Evolutionary conservation across 2,888 invertebrate genomes (phyloP).

Genomic region (Hybos culiciformis): DNA sequence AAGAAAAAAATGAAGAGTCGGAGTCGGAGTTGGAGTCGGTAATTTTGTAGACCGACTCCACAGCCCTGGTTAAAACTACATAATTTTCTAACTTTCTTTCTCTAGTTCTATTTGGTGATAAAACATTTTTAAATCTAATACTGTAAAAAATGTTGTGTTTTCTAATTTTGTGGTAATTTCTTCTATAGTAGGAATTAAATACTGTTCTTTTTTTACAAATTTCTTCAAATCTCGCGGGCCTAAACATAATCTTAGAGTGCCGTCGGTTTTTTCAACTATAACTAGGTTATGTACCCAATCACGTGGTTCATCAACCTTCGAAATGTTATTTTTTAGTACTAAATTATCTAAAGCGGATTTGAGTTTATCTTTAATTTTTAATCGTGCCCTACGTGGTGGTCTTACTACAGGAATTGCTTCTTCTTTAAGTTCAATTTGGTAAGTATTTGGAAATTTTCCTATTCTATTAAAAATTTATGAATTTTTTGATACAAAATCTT

Average conservation of each 20-base stretch:
- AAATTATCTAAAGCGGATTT: slow-evolving; percentile 11
- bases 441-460: slow-evolving; percentile 14
- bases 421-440: slow-evolving; percentile 12
- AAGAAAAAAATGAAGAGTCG: no score
- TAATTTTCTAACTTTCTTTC: slow-evolving; percentile 7
- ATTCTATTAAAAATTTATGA: slow-evolving; percentile 15
- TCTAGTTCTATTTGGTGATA: slow-evolving; percentile 13
- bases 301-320: slow-evolving; percentile 2
- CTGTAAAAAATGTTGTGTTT: slow-evolving; percentile 7
- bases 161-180: slow-evolving; percentile 9
- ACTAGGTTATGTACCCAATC: slow-evolving; percentile 9
- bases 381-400: slow-evolving; percentile 15
- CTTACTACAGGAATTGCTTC: slow-evolving; percentile 10
- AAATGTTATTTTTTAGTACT: slow-evolving; percentile 14
- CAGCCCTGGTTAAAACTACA: slow-evolving; percentile 12
- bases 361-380: slow-evolving; percentile 12
- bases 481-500: slow-evolving; percentile 7
- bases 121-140: slow-evolving; percentile 12
- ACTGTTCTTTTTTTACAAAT: slow-evolving; percentile 5
- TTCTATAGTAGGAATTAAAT: slow-evolving; percentile 12
- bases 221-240: slow-evolving; percentile 6
- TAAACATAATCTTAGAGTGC: slow-evolving; percentile 5
- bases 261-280: slow-evolving; percentile 6
- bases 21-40: no score
- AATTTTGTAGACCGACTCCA: no score